Evolutionary conservation across 1,140 invertebrate genomes (phyloP).

Genomic region (Cecropterus lyciades): DNA sequence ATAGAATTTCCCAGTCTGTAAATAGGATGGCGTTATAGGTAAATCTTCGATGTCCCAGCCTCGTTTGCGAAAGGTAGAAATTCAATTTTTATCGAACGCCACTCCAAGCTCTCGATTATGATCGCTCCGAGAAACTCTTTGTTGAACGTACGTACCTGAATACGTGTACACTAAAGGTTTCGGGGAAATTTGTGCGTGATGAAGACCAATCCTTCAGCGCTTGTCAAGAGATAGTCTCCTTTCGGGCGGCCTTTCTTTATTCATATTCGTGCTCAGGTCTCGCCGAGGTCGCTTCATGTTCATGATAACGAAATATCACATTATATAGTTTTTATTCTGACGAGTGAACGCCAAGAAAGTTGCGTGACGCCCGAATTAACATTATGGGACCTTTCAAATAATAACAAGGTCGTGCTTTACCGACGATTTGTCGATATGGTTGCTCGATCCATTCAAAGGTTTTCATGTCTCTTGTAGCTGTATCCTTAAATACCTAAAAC

Average conservation of each 20-base stretch:
- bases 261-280: slow-evolving; percentile 65
- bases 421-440: slow-evolving; percentile 50
- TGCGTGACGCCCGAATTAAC: slow-evolving; percentile 74
- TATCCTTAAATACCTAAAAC: too few relatives aligned
- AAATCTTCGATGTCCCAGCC: slow-evolving; percentile 60
- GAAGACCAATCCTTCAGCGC: slow-evolving; percentile 70
- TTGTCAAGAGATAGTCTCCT: slow-evolving; percentile 69
- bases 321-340: slow-evolving; percentile 73
- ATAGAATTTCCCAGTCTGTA: slow-evolving; percentile 78
- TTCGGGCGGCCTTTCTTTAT: slow-evolving; percentile 58
- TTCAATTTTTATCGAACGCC: slow-evolving; percentile 66
- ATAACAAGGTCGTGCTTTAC: slow-evolving; percentile 70
- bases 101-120: slow-evolving; percentile 51
- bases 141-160: slow-evolving; percentile 30
- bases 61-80: slow-evolving; percentile 63
- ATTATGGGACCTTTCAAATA: slow-evolving; percentile 77
- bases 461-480: too few relatives aligned
- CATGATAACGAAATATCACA: slow-evolving; percentile 64
- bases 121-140: slow-evolving; percentile 39
- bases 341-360: slow-evolving; percentile 72
- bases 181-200: slow-evolving; percentile 73
- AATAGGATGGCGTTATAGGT: slow-evolving; percentile 76
- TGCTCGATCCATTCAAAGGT: slow-evolving; percentile 52
- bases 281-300: slow-evolving; percentile 47
- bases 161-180: slow-evolving; percentile 37